Percentiles rank a stretch among this genome's conserved stretches.
Evolutionary conservation across 2,888 invertebrate species (phyloP).

Genomic region (Amphipyra berbera): DNA sequence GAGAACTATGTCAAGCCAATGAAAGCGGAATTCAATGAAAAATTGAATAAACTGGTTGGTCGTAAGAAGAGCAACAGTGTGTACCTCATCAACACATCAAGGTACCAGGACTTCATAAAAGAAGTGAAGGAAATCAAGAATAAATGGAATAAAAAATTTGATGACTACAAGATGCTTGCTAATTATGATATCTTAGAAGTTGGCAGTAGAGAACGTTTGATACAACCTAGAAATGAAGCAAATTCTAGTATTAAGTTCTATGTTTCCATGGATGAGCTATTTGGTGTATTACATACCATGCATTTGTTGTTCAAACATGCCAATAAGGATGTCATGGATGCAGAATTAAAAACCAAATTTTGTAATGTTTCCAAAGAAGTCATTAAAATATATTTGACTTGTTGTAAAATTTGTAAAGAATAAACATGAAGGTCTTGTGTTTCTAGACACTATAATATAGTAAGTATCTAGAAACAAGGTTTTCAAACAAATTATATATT

Average conservation of each 20-base stretch:
- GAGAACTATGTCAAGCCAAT: conserved; percentile 64
- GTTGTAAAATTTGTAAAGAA: conserved; percentile 71
- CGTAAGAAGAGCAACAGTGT: conserved; percentile 77
- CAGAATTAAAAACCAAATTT: conserved; percentile 77
- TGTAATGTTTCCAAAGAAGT: conserved; percentile 82
- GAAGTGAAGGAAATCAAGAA: conserved; percentile 74
- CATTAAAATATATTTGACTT: conserved; percentile 77
- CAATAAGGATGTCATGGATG: conserved; percentile 71
- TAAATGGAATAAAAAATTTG: conserved; percentile 70
- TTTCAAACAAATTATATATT: no score
- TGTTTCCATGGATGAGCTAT: conserved; percentile 74
- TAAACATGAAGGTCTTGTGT: background rate
- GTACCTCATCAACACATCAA: conserved; percentile 67
- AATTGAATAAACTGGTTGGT: conserved; percentile 67
- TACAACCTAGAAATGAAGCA: conserved; percentile 70
- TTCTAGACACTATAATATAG: background rate
- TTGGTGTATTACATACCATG: conserved; percentile 79
- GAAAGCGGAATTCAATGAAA: conserved; percentile 75
- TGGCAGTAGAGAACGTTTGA: conserved; percentile 69
- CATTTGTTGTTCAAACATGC: conserved; percentile 79
- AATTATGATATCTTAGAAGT: conserved; percentile 75
- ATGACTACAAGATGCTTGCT: conserved; percentile 78
- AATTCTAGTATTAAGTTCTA: conserved; percentile 73
- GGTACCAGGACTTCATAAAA: conserved; percentile 75
- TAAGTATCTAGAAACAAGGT: no score